A percentile compares a stretch with the other conserved stretches of the same genome.
Evolutionary conservation across 2,113 vertebrate genomes (phyloP).

Genomic region (Syngnathus scovelli): DNA sequence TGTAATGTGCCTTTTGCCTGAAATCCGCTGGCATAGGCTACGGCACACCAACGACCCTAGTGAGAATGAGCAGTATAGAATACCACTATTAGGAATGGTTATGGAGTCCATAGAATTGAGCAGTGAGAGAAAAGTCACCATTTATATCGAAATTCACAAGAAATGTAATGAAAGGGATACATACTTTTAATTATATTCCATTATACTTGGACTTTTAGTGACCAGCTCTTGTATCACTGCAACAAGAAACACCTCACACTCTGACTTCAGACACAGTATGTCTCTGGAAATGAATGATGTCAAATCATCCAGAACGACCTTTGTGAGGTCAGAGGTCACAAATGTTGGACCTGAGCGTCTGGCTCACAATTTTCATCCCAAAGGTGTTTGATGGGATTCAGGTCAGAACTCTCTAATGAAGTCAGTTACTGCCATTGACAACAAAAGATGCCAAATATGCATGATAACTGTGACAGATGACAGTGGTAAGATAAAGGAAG

Average conservation of each 20-base stretch:
- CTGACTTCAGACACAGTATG: not conserved
- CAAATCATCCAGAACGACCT: not conserved
- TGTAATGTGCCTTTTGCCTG: not conserved
- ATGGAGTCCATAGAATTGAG: not conserved
- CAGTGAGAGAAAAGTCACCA: not conserved
- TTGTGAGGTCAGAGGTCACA: not conserved
- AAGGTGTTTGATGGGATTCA: not conserved
- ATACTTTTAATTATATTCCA: not conserved
- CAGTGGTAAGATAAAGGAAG: not conserved
- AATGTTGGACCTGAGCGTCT: not conserved
- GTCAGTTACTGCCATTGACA: too few relatives aligned
- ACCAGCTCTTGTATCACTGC: not conserved
- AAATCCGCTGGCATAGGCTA: too few relatives aligned
- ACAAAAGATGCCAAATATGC: too few relatives aligned
- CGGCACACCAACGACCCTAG: too few relatives aligned
- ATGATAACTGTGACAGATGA: too few relatives aligned
- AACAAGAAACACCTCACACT: not conserved
- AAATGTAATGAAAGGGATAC: not conserved
- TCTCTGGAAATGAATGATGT: not conserved
- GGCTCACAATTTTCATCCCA: not conserved
- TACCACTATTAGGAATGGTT: too few relatives aligned
- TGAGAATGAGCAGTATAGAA: too few relatives aligned
- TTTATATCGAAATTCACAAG: not conserved
- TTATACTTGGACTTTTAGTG: not conserved
- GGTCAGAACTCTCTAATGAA: not conserved